phyloP scores from a whole-genome alignment of 2,888 invertebrate genomes.

The Euphydryas editha region DNA sequence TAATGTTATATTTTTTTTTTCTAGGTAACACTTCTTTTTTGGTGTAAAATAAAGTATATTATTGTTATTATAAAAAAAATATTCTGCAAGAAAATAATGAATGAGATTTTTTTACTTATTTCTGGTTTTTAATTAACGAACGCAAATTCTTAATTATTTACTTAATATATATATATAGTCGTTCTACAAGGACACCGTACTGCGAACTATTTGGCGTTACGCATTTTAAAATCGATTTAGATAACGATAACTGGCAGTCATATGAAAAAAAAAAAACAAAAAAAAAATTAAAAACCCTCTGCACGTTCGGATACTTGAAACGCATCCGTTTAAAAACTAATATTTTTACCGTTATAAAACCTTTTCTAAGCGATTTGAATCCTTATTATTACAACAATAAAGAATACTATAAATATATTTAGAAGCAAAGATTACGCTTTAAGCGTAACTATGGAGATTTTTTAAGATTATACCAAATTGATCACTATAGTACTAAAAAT shows the following conservation, averaged over 20 bases:
- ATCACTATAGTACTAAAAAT: background rate
- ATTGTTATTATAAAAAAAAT: too few species aligned
- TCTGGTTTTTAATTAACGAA: too few species aligned
- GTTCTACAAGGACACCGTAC: too few species aligned
- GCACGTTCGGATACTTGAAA: conserved; percentile 36
- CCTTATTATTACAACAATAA: conserved; percentile 9
- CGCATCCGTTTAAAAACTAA: conserved; percentile 35
- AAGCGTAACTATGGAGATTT: background rate
- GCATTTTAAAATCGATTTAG: background rate
- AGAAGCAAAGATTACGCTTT: conserved; percentile 4
- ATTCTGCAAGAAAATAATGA: background rate
- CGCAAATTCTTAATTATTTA: too few species aligned
- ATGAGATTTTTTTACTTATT: background rate
- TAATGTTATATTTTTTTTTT: too few species aligned
- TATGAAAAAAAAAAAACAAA: conserved; percentile 11
- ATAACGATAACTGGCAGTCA: conserved; percentile 30
- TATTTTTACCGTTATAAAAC: conserved; percentile 12
- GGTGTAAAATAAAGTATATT: too few species aligned
- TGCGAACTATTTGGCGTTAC: too few species aligned
- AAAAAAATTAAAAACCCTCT: conserved; percentile 29
- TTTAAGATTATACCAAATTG: background rate
- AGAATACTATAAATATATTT: background rate
- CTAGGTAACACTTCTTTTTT: too few species aligned
- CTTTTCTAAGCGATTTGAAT: conserved; percentile 8
- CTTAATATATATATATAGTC: too few species aligned